Conservation (phyloP, 2,888 invertebrate species). For the Anaspis maculata region DNA sequence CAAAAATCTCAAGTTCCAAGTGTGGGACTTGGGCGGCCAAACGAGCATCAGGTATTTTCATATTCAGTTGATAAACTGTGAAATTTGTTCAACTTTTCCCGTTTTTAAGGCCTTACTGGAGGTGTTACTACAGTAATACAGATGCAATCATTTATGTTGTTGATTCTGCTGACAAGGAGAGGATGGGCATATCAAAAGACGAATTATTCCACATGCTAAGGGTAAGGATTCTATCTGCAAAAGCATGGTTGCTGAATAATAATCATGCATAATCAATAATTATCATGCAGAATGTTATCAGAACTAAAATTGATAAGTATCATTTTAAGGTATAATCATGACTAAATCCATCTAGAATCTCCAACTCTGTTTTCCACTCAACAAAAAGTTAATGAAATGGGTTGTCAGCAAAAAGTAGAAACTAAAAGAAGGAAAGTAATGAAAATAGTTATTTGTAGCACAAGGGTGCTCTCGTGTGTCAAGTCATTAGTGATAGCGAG, state of each 20-base stretch:
- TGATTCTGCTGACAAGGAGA: conserved; percentile 96
- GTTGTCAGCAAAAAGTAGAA: too few species aligned
- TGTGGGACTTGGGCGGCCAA: conserved; percentile 98
- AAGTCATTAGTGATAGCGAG: too few species aligned
- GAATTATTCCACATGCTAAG: conserved; percentile 95
- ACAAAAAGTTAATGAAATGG: too few species aligned
- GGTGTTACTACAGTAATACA: conserved; percentile 99
- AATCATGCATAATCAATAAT: too few species aligned
- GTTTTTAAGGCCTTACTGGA: conserved; percentile 97
- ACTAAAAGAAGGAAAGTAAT: too few species aligned
- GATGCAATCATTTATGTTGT: conserved; percentile 99
- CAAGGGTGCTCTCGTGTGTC: too few species aligned
- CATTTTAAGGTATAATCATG: background rate
- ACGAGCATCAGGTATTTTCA: conserved; percentile 98
- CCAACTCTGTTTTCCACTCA: too few species aligned
- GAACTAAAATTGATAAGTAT: background rate
- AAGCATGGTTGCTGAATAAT: conserved; percentile 2
- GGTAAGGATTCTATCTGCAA: conserved; percentile 62
- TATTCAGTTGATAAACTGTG: conserved; percentile 15
- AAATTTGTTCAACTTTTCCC: conserved; percentile 20
- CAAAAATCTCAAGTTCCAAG: conserved; percentile 99
- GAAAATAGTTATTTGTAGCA: too few species aligned
- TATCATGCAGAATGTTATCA: too few species aligned
- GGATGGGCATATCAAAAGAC: conserved; percentile 98
- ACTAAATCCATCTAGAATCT: too few species aligned